Evolutionary conservation across 2,888 invertebrate genomes (phyloP).

Genomic region (Cremastobaeus sp.): DNA sequence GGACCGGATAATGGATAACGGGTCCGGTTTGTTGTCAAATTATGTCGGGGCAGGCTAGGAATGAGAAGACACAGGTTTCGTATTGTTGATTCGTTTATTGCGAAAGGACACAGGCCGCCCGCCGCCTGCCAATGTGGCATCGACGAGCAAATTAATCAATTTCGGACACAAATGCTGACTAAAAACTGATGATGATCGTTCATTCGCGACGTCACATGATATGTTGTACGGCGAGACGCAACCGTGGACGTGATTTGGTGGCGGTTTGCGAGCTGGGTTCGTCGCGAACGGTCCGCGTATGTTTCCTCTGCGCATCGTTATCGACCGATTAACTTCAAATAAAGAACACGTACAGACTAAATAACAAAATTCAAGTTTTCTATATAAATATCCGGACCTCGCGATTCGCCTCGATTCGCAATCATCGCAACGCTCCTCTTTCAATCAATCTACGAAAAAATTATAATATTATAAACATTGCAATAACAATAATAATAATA

Average conservation of each 20-base stretch:
- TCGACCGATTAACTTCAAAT: conserved; percentile 34
- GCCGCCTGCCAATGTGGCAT: conserved; percentile 75
- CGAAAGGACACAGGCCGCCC: conserved; percentile 75
- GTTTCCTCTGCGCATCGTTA: conserved; percentile 3
- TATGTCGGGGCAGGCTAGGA: not conserved
- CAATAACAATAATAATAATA: conserved; percentile 76
- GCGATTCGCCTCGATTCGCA: conserved; percentile 55
- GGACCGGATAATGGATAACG: too few species aligned
- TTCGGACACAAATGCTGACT: conserved; percentile 77
- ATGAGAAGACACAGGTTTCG: conserved; percentile 64
- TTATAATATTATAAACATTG: conserved; percentile 74
- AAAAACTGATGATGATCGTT: conserved; percentile 75
- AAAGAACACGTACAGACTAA: conserved; percentile 60
- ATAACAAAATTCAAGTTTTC: conserved; percentile 57
- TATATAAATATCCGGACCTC: conserved; percentile 48
- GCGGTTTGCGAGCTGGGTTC: conserved; percentile 64
- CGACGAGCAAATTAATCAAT: conserved; percentile 65
- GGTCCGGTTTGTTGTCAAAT: conserved; percentile 31
- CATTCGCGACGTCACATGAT: conserved; percentile 75
- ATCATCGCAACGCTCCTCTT: conserved; percentile 64
- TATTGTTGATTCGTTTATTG: conserved; percentile 77
- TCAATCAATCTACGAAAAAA: conserved; percentile 63
- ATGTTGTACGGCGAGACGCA: conserved; percentile 66
- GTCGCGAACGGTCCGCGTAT: conserved; percentile 35
- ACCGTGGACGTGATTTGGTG: conserved; percentile 62